phyloP scores from a whole-genome alignment of 1,140 invertebrate species.

The Danaus plexippus region DNA sequence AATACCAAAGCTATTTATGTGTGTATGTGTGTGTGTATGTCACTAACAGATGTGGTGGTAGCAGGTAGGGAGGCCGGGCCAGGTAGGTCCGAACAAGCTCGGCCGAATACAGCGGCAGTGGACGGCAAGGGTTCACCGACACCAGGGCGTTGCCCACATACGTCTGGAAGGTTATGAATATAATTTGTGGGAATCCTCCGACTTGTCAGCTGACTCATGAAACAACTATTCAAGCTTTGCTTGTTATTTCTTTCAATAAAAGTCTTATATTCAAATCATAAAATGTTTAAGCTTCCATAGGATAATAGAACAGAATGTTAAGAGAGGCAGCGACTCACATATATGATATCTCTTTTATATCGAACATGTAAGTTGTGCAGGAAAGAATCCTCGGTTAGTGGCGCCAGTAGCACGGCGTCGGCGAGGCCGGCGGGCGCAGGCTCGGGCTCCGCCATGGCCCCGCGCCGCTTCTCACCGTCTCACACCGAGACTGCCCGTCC shows the following conservation, averaged over 20 bases:
- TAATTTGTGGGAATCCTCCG: no score
- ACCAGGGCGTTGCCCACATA: conserved; percentile 85
- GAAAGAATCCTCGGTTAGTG: conserved; percentile 82
- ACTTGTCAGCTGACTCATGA: no score
- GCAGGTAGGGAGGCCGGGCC: conserved; percentile 83
- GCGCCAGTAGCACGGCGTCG: conserved; percentile 83
- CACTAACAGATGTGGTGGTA: conserved; percentile 92
- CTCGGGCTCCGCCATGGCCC: conserved; percentile 50
- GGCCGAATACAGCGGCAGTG: conserved; percentile 83
- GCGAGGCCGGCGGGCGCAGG: conserved; percentile 75
- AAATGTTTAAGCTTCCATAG: no score
- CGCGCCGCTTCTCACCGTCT: conserved; percentile 36
- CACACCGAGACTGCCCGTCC: conserved; percentile 18
- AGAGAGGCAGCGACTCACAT: conserved; percentile 71
- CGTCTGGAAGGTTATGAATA: conserved; percentile 69
- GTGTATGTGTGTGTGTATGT: background rate
- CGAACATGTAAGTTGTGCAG: conserved; percentile 82
- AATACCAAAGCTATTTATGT: background rate
- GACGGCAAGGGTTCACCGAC: conserved; percentile 85
- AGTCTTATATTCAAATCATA: no score
- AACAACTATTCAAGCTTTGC: no score
- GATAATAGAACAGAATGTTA: no score
- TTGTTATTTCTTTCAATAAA: no score
- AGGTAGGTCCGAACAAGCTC: conserved; percentile 84
- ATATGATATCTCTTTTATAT: conserved; percentile 85